These are phyloP conservation scores for Standfussiana lucernea DNA, from an alignment of 2,888 invertebrate species.

Conservation along the genomic window DNA sequence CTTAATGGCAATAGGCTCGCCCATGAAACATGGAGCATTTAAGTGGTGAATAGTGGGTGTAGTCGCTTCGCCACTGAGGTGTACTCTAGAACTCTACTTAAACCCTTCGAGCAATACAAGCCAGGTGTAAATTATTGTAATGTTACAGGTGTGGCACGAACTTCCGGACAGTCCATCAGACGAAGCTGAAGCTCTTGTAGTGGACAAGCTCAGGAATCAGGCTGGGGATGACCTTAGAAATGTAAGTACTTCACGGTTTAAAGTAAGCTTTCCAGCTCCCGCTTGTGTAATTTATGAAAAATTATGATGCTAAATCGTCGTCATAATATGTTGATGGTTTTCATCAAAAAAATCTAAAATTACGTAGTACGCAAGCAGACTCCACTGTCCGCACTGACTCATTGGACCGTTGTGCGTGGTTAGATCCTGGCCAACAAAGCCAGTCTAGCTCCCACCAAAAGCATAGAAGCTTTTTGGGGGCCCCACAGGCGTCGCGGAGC, in stretches of 20 bases:
- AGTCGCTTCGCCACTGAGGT: not conserved
- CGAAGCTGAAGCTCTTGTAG: slow-evolving; percentile 72
- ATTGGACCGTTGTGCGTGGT: too few relatives aligned
- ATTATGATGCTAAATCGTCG: not conserved
- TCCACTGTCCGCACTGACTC: too few relatives aligned
- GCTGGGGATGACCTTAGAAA: slow-evolving; percentile 78
- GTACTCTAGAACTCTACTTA: not conserved
- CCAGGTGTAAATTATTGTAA: not conserved
- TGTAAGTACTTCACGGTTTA: slow-evolving; percentile 68
- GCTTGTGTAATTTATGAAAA: not conserved
- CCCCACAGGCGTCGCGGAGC: too few relatives aligned
- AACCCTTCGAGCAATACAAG: not conserved
- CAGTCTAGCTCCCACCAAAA: not conserved
- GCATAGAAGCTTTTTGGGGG: not conserved
- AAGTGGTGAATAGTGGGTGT: not conserved
- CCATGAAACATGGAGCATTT: not conserved
- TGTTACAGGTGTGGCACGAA: slow-evolving; percentile 76
- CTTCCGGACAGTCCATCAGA: slow-evolving; percentile 72
- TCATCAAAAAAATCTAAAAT: not conserved
- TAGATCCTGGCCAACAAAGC: not conserved
- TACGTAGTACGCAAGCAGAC: not conserved
- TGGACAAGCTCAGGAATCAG: slow-evolving; percentile 73
- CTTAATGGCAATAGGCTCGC: not conserved
- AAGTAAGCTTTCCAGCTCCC: too few relatives aligned
- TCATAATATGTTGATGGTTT: not conserved